Base-by-base conservation (phyloP, 1,140 invertebrate genomes). In the Caerostris darwini region DNA sequence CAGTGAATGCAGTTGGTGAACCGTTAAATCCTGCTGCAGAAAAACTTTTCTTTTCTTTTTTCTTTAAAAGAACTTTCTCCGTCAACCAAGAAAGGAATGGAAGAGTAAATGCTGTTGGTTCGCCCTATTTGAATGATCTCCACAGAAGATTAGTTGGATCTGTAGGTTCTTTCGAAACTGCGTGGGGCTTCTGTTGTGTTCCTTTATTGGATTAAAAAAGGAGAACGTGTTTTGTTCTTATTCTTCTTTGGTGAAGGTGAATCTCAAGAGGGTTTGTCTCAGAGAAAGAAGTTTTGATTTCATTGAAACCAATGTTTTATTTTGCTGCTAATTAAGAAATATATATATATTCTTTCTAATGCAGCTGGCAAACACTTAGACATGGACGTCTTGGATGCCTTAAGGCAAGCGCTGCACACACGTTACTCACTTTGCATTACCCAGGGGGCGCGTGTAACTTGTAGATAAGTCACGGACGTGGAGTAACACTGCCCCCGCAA, bases 151-250 rank as follows among this genome's bases (percentile, higher is more conserved):
- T 85, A 85, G 50, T 5, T 58, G 19, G 4, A 67, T 8, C 71
- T 50, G 7, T 50, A 34, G 12, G 71, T 12, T 34, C 71, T 77
- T 34, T 53, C 71, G 34, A 34, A 34, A 34, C n/a, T 58, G 83
- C 57, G 83, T 85, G 83, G 83, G 83, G 83, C 83, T 85, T 85
- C 83, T 85, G 8, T 54, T 53, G 7, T 83, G 53, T 83, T 54
- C 5, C 81, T 83, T 85, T 85, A 85, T 59, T 85, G 83, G 83
- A 85, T 85, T 85, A 85, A 50, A 3, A 85, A 19, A 85, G 56
- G 83, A 59, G 8, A 58, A 50, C 56, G 5, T 85, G 17, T 57
- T 71, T 77, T 12, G 50, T 7, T 50, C 10, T 14, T 77, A 4
- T 53, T 34, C 5, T 50, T 71, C 6, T 77, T 50, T 12, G 34